Conservation (phyloP, 2,888 invertebrate species). For the Hyalella azteca region DNA sequence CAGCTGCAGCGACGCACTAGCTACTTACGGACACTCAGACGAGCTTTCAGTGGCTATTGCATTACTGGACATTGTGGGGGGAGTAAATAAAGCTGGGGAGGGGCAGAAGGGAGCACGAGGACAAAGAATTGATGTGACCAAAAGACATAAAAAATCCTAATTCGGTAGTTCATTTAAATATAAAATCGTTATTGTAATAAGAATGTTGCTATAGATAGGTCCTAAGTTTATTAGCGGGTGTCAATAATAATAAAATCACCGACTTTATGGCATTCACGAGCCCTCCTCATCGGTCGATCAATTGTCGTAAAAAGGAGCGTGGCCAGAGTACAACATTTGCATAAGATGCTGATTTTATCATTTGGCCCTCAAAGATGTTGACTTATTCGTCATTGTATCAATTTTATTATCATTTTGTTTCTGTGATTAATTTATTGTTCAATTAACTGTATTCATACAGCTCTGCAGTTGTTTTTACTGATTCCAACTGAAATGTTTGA, state of each 20-base stretch:
- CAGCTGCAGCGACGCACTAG: conserved; percentile 15
- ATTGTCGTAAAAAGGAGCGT: not conserved
- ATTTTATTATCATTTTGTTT: not conserved
- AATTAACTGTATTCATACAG: not conserved
- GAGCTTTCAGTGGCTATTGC: conserved; percentile 32
- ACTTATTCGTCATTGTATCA: not conserved
- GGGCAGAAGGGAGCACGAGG: not conserved
- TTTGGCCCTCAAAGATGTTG: not conserved
- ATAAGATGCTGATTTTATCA: not conserved
- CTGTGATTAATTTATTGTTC: not conserved
- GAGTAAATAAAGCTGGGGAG: not conserved
- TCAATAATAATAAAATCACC: not conserved
- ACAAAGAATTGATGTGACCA: not conserved
- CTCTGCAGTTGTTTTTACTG: not conserved
- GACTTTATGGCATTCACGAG: not conserved
- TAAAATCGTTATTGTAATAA: not conserved
- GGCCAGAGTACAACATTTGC: not conserved
- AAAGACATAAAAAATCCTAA: not conserved
- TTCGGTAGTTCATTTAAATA: not conserved
- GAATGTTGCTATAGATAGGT: not conserved
- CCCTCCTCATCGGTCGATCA: no score
- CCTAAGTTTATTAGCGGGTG: not conserved
- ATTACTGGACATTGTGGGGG: not conserved
- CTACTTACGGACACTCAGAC: conserved; percentile 30
- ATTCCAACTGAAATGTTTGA: not conserved